Conservation (phyloP, 2,113 vertebrate genomes). For the Petaurus breviceps region DNA sequence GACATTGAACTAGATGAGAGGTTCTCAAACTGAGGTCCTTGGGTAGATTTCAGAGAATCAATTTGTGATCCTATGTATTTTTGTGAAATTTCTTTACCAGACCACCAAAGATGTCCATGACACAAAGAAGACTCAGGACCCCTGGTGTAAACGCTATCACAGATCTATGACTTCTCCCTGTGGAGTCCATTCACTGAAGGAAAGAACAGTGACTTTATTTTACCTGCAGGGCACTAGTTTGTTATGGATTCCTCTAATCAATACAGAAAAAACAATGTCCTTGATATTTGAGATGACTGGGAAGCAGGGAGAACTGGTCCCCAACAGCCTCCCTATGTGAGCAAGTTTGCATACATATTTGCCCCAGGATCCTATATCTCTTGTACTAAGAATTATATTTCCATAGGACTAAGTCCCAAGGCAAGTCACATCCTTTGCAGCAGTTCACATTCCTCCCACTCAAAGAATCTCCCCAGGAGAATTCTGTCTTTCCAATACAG, state of each 20-base stretch:
- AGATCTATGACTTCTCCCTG: not conserved
- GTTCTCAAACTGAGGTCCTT: not conserved
- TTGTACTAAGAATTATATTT: not conserved
- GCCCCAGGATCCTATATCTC: not conserved
- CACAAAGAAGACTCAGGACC: not conserved
- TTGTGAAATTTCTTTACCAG: not conserved
- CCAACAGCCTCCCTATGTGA: not conserved
- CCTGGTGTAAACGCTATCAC: not conserved
- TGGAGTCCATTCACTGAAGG: not conserved
- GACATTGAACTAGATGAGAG: not conserved
- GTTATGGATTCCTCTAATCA: not conserved
- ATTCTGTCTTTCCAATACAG: not conserved
- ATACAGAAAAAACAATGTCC: not conserved
- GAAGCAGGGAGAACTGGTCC: not conserved
- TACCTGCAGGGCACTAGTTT: not conserved
- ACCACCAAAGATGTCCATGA: not conserved
- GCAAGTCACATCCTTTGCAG: not conserved
- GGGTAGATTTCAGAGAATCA: not conserved
- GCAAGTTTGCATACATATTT: not conserved
- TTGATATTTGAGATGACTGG: not conserved
- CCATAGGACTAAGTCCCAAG: not conserved
- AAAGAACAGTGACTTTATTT: not conserved
- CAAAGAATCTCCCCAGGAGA: not conserved
- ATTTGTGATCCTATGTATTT: not conserved
- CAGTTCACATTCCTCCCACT: not conserved